Conservation (phyloP, 2,888 invertebrate genomes). For the Pheosia gnoma region DNA sequence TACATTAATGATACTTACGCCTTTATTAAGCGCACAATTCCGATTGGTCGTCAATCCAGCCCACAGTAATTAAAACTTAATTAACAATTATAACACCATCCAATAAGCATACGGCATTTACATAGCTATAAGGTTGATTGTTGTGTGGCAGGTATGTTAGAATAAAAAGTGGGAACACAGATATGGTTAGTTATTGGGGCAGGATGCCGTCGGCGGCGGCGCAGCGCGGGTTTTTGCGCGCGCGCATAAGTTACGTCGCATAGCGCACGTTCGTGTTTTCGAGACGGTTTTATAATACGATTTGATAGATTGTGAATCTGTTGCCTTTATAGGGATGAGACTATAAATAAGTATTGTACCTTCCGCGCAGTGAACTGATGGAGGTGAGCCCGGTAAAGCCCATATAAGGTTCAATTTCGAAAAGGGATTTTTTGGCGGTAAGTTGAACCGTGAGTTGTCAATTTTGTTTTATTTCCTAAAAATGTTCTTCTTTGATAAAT, state of each 20-base stretch:
- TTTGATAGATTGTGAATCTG: not conserved
- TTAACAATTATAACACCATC: conserved; percentile 60
- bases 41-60: conserved; percentile 43
- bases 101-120: conserved; percentile 54
- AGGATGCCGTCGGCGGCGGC: conserved; percentile 56
- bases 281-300: conserved; percentile 7
- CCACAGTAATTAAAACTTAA: conserved; percentile 54
- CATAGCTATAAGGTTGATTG: conserved; percentile 41
- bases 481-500: no score
- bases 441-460: no score
- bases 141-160: conserved; percentile 37
- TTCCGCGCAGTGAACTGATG: no score
- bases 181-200: conserved; percentile 76
- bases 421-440: no score
- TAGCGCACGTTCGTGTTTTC: conserved; percentile 43
- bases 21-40: conserved; percentile 5
- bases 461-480: no score
- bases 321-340: no score
- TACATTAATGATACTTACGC: no score
- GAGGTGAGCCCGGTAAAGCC: no score
- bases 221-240: conserved; percentile 49
- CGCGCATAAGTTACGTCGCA: conserved; percentile 51
- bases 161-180: conserved; percentile 62
- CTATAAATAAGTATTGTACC: no score
- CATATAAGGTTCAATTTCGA: no score